phyloP scores from a whole-genome alignment of 2,113 vertebrate genomes.

The Sander vitreus region DNA sequence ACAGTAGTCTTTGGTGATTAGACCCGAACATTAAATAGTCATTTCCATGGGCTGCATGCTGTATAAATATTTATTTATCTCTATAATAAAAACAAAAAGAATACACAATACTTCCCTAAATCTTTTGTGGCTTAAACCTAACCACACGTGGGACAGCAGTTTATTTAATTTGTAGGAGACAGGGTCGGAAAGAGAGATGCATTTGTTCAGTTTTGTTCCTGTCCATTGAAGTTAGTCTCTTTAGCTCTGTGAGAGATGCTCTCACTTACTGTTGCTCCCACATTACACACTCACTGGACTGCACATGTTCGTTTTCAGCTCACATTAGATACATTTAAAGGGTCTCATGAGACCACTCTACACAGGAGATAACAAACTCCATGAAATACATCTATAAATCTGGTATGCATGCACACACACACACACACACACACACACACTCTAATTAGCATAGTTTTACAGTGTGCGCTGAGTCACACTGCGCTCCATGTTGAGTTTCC shows the following conservation, averaged over 20 bases:
- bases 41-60: too few species aligned
- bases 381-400: constrained; percentile 1
- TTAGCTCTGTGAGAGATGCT: neutral
- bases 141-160: neutral
- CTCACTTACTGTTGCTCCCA: neutral
- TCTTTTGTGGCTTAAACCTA: too few species aligned
- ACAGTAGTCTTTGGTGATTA: too few species aligned
- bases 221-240: neutral
- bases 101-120: too few species aligned
- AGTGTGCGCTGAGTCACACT: constrained; percentile 33
- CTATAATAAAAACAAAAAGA: too few species aligned
- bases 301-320: neutral
- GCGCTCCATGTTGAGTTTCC: constrained; percentile 21
- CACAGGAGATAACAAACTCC: constrained; percentile 1
- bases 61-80: too few species aligned
- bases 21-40: too few species aligned
- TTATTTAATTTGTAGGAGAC: neutral
- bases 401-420: neutral
- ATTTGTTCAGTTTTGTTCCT: neutral
- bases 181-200: neutral
- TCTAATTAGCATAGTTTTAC: constrained; percentile 26
- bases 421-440: constrained; percentile 15
- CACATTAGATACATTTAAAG: neutral
- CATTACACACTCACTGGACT: neutral
- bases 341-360: neutral